Conservation (phyloP, 2,888 invertebrate genomes). For the Sphaerophoria rueppellii region DNA sequence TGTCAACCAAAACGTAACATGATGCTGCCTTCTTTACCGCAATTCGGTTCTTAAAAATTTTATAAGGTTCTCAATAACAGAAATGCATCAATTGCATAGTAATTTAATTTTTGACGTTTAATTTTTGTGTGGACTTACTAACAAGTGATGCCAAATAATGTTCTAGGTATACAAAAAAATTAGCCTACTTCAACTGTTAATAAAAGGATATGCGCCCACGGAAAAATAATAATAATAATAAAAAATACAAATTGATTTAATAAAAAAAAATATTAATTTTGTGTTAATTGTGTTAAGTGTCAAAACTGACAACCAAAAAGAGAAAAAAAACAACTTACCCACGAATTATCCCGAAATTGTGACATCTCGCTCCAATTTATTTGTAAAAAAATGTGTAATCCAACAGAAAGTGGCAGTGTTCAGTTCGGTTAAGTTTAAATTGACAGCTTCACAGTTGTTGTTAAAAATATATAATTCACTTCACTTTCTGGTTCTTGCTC, state of each 20-base stretch:
- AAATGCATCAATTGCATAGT: too few species aligned
- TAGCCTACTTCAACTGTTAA: too few species aligned
- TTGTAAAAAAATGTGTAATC: constrained; percentile 49
- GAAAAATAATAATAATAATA: too few species aligned
- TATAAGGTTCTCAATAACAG: too few species aligned
- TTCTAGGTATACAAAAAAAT: too few species aligned
- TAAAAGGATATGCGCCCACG: too few species aligned
- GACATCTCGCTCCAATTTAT: constrained; percentile 77
- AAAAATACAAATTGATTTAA: neutral
- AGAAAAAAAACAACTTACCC: constrained; percentile 77
- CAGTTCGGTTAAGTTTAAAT: neutral
- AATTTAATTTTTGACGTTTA: too few species aligned
- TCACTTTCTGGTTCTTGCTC: constrained; percentile 39
- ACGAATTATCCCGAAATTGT: constrained; percentile 81
- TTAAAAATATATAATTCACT: constrained; percentile 32
- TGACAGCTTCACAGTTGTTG: constrained; percentile 12
- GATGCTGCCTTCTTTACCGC: too few species aligned
- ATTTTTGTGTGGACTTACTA: too few species aligned
- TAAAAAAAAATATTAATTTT: constrained; percentile 1
- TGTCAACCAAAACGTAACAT: too few species aligned
- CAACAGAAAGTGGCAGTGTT: constrained; percentile 37
- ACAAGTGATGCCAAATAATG: too few species aligned
- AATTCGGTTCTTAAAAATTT: too few species aligned
- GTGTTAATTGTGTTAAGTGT: constrained; percentile 5
- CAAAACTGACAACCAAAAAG: constrained; percentile 14